phyloP scores from a whole-genome alignment of 2,113 vertebrate genomes.

The Neodontobutis hainanensis region DNA sequence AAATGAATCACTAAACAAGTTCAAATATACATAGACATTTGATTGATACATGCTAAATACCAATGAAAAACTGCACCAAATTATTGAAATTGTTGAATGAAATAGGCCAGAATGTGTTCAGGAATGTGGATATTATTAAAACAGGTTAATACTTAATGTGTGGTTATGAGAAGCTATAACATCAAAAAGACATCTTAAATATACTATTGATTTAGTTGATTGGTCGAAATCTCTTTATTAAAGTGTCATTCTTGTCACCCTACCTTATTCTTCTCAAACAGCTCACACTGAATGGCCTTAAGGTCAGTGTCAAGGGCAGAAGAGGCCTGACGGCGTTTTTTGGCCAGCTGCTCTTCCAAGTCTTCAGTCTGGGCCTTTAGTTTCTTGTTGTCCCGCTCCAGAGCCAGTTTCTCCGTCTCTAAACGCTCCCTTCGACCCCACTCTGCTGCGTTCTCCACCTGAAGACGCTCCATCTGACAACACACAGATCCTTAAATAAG shows the following conservation, averaged over 20 bases:
- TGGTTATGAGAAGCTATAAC: no score
- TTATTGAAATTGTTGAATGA: no score
- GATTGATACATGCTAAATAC: no score
- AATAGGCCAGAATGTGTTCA: no score
- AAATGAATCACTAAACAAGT: no score
- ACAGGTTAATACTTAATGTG: no score
- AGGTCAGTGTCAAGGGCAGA: constrained; percentile 92
- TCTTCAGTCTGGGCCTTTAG: constrained; percentile 91
- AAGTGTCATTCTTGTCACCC: background rate
- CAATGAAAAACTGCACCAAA: no score
- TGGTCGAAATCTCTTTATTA: no score
- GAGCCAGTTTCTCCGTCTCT: constrained; percentile 94
- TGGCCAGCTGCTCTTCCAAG: constrained; percentile 91
- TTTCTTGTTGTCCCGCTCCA: constrained; percentile 98
- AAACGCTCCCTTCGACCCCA: constrained; percentile 94
- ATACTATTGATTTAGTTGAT: no score
- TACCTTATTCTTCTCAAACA: constrained; percentile 97
- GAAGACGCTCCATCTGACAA: constrained; percentile 92
- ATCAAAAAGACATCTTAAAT: no score
- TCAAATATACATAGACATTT: no score
- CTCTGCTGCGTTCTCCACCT: constrained; percentile 93
- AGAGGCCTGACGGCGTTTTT: constrained; percentile 89
- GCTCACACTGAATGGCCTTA: constrained; percentile 90
- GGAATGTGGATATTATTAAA: no score
- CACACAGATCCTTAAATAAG: background rate